A percentile compares a stretch with the other conserved stretches of the same genome.
These are phyloP conservation scores for Australoheros scitulus DNA, from an alignment of 2,113 vertebrate genomes.

Conservation along the genomic window DNA sequence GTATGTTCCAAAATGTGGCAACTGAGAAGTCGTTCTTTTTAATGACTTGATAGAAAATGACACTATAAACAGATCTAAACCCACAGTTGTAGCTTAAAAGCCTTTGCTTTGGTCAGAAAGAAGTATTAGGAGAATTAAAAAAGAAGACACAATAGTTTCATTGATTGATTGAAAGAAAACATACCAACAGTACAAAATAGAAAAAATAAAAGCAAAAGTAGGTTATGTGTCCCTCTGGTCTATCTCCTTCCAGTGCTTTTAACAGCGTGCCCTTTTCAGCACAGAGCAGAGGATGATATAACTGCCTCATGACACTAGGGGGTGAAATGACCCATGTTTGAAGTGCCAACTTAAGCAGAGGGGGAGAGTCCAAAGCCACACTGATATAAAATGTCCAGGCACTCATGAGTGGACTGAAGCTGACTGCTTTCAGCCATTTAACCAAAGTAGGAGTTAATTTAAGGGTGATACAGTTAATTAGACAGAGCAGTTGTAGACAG, in stretches of 20 bases:
- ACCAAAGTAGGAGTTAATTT: not conserved
- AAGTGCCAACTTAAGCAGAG: slow-evolving; percentile 30
- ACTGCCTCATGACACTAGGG: slow-evolving; percentile 48
- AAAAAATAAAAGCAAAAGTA: not conserved
- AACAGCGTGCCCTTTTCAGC: not conserved
- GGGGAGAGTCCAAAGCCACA: slow-evolving; percentile 10
- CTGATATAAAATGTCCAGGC: not conserved
- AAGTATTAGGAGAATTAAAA: not conserved
- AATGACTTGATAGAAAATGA: not conserved
- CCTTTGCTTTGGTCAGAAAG: not conserved
- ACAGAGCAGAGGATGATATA: slow-evolving; percentile 33
- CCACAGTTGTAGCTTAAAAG: no score
- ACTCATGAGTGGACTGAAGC: not conserved
- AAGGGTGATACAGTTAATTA: not conserved
- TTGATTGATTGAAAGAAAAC: not conserved
- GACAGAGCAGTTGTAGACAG: not conserved
- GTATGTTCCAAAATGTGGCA: not conserved
- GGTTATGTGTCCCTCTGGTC: not conserved
- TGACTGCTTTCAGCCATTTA: not conserved
- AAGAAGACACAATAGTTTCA: not conserved
- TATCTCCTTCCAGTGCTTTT: not conserved
- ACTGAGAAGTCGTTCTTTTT: not conserved
- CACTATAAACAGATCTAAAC: not conserved
- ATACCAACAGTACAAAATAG: not conserved
- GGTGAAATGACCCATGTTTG: slow-evolving; percentile 52